phyloP scores from a whole-genome alignment of 1,140 invertebrate species.

The Sinonovacula constricta region DNA sequence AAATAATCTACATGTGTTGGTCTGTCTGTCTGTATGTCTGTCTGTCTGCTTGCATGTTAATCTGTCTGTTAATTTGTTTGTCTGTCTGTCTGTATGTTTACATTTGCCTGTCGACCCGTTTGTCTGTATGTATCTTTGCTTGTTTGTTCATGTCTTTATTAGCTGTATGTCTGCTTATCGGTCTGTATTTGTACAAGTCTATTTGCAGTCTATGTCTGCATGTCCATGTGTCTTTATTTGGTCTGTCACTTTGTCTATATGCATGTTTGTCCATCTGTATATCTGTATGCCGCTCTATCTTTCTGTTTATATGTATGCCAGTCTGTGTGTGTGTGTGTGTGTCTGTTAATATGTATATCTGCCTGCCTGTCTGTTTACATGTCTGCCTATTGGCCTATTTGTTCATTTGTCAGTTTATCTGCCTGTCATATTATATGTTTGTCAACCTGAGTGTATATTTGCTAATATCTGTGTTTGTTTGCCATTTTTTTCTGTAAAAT shows the following conservation, averaged over 20 bases:
- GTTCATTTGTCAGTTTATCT: constrained; percentile 4
- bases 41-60: no score
- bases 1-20: no score
- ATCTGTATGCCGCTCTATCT: not conserved
- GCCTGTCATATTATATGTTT: no score
- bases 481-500: no score
- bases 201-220: not conserved
- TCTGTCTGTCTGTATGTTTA: constrained; percentile 25
- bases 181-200: not conserved
- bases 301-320: not conserved
- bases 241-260: not conserved
- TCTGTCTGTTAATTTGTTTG: constrained; percentile 3
- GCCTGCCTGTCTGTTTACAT: constrained; percentile 7
- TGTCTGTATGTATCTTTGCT: constrained; percentile 22
- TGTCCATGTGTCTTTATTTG: not conserved
- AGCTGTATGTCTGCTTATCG: not conserved
- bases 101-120: not conserved
- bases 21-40: no score
- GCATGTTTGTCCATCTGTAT: not conserved
- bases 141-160: not conserved
- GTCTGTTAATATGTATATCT: constrained; percentile 6
- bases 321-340: constrained; percentile 10
- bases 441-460: no score
- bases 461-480: no score
- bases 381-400: constrained; percentile 19